phyloP scores from a whole-genome alignment of 2,888 invertebrate genomes.

The Mythimna pallens region DNA sequence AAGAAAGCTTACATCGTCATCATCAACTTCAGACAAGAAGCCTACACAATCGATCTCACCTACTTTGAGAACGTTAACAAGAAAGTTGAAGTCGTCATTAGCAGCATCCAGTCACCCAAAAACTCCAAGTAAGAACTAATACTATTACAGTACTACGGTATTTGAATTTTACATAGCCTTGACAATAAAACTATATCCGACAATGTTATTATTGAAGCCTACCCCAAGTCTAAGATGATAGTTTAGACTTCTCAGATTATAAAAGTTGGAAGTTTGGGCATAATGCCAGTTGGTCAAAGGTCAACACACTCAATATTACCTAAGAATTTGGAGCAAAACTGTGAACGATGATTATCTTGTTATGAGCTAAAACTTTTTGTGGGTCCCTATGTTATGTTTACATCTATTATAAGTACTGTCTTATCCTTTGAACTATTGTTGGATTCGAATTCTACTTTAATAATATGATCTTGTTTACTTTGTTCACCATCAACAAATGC shows the following conservation, averaged over 20 bases:
- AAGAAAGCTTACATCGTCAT: constrained; percentile 84
- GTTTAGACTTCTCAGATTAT: constrained; percentile 22
- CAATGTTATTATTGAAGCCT: constrained; percentile 14
- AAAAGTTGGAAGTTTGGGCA: constrained; percentile 30
- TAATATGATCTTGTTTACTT: neutral
- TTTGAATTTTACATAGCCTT: neutral
- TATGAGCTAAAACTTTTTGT: constrained; percentile 2
- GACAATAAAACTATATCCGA: constrained; percentile 2
- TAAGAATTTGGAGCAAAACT: constrained; percentile 18
- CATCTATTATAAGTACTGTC: neutral
- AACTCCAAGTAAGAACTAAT: constrained; percentile 83
- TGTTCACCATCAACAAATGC: too few species aligned
- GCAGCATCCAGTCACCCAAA: constrained; percentile 87
- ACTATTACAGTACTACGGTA: neutral
- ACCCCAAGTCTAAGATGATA: constrained; percentile 15
- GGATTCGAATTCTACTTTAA: neutral
- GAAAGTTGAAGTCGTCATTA: constrained; percentile 85
- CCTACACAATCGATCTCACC: constrained; percentile 89
- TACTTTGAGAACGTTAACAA: constrained; percentile 86
- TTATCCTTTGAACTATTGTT: neutral
- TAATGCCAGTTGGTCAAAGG: constrained; percentile 23
- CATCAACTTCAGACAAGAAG: constrained; percentile 90
- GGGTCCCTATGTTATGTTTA: neutral
- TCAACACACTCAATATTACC: constrained; percentile 30
- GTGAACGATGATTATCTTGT: constrained; percentile 19